Evolutionary conservation across 2,888 invertebrate species (phyloP).

Genomic region (Gerris lacustris): DNA sequence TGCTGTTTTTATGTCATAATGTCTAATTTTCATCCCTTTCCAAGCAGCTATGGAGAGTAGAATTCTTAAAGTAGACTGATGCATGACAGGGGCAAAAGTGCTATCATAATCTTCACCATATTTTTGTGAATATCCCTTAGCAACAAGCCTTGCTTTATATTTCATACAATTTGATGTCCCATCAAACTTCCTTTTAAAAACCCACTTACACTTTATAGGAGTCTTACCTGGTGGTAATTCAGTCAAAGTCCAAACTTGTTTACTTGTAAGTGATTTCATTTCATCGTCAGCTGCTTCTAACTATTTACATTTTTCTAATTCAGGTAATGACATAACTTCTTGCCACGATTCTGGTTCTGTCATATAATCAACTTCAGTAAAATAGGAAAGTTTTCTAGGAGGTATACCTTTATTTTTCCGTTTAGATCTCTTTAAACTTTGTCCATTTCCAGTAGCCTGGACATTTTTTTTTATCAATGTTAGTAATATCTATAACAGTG

Average conservation of each 20-base stretch:
- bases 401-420: not conserved
- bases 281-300: not conserved
- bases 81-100: slow-evolving; percentile 33
- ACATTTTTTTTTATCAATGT: too few relatives aligned
- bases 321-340: not conserved
- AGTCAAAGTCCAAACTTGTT: not conserved
- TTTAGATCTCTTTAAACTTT: not conserved
- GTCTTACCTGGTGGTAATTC: not conserved
- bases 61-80: slow-evolving; percentile 25
- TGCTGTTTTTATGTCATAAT: slow-evolving; percentile 31
- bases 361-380: not conserved
- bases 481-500: too few relatives aligned
- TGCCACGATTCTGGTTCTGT: not conserved
- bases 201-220: slow-evolving; percentile 8
- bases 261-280: not conserved
- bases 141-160: slow-evolving; percentile 33
- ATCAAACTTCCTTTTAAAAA: slow-evolving; percentile 30
- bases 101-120: slow-evolving; percentile 32
- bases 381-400: not conserved
- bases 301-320: not conserved
- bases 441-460: not conserved
- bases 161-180: slow-evolving; percentile 27
- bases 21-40: slow-evolving; percentile 21
- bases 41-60: slow-evolving; percentile 27
- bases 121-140: slow-evolving; percentile 31